Base-by-base conservation (phyloP, 2,113 vertebrate genomes). In the Mus spicilegus region DNA sequence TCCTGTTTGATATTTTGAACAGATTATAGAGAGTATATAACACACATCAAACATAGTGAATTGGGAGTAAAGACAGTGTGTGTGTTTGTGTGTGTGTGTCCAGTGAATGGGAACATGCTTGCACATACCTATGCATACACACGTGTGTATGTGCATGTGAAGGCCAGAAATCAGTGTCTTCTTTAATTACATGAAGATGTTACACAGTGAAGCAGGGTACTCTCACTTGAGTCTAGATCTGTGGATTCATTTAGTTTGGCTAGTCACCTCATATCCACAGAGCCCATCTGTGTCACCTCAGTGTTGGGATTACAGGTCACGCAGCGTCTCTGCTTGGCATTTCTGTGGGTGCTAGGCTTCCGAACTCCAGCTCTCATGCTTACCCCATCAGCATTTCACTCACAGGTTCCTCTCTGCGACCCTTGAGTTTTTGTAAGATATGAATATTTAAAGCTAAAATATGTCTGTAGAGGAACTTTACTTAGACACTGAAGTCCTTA, bases 1-100 rank as follows among this genome's bases (percentile, higher is more conserved):
- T 82, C 33, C 22, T 94, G 51, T 89, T 54, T 84, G 56, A 12
- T 86, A 67, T 88, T 96, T 77, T 73, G 63, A 63, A 65, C 12
- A 94, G 51, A 76, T 88, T 11, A 30, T 11, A 58, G 46, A 63
- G 46, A 63, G 46, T 65, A 51, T 61, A 39, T 94, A 51, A 46
- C 49, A 82, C 8, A 56, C 36, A 30, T 49, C 80, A 91, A 61
- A 0, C 65, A 28, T 94, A 72, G 75, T 76, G 19, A 67, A 54
- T 65, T 85, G 13, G 39, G 26, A 61, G 14, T 20, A 30, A 28
- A 9, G 80, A 5, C 24, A 42, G 19, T 30, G 56, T 39, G 33
- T 39, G 11, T 58, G 5, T 56, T 1, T 81, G 19, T 33, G 9
- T 56, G 17, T 12, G 28, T 70, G 67, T 70, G 14, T 17, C 12